Evolutionary conservation across 2,113 vertebrate genomes (phyloP).

Genomic region (Excalfactoria chinensis): DNA sequence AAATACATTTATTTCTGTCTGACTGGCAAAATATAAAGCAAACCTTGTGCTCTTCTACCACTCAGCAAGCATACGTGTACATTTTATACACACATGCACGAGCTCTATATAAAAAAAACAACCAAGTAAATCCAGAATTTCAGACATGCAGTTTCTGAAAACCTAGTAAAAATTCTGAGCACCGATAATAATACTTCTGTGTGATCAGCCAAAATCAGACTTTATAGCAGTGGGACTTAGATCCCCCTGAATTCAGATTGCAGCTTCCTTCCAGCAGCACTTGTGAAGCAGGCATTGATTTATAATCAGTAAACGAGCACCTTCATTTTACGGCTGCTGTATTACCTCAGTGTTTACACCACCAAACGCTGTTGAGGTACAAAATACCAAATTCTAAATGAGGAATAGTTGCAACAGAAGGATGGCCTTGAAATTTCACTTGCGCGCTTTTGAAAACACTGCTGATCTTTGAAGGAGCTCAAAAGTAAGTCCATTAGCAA

Average conservation of each 20-base stretch:
- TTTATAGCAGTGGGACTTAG: background rate
- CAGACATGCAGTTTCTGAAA: slow-evolving; percentile 32
- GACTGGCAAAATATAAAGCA: background rate
- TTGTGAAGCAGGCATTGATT: background rate
- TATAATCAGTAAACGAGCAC: background rate
- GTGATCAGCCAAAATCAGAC: slow-evolving; percentile 15
- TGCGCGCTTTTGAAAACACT: background rate
- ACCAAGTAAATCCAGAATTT: slow-evolving; percentile 37
- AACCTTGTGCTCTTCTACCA: slow-evolving; percentile 18
- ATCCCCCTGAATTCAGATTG: background rate
- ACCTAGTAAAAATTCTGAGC: background rate
- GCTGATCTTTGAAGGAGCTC: background rate
- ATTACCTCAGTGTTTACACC: background rate
- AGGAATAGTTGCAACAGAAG: background rate
- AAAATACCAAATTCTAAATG: background rate
- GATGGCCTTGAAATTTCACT: background rate
- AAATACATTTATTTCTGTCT: slow-evolving; percentile 16
- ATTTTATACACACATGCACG: background rate
- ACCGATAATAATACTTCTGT: background rate
- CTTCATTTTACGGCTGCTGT: background rate
- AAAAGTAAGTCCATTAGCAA: background rate
- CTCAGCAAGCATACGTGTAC: background rate
- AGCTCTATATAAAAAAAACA: background rate
- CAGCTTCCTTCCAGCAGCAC: background rate
- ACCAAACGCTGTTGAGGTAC: fast-evolving